Evolutionary conservation across 2,797 vertebrate species (phyloP), one percentile per base, ranked within the genome.

Genomic region (Craterocephalus amniculus): DNA sequence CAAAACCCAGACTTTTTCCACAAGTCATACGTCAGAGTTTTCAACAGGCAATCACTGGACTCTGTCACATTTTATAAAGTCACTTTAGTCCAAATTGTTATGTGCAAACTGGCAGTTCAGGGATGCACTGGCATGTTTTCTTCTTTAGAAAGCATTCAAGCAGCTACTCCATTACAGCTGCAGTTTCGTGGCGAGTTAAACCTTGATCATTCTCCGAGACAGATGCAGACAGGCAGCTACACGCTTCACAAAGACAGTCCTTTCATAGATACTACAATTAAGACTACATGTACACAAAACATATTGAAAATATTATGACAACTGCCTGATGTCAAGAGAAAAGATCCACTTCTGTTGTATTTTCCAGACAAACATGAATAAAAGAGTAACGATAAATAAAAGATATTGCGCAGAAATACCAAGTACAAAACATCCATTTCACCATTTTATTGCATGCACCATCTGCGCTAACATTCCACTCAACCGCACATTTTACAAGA

Each of bases 211-310:
- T 26, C 26, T 52, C 48, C n/a, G 0, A 38, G 35, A 52, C 61
- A 36, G 49, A 35, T 64, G 22, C 35, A 32, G 36, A 67, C 38
- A 45, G 36, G 58, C 22, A 18, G 43, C 24, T 26, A 10, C 22
- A 27, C 3, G 32, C 35, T 3, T 12, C 31, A 49, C 24, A 49
- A 59, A 51, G 38, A 29, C 56, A 59, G 31, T 1, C 8, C 32
- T 51, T 48, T 43, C 40, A n/a, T 55, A 12, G 10, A 55, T 38
- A 7, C 11, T 64, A 40, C 49, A 64, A 64, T 54, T 64, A 64
- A 6, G 35, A 35, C 6, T 14, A 22, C 38, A 13, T 65, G 35
- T 65, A 68, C 3, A 27, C 43, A 48, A 48, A 40, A 67, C 16
- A 2, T 32, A 27, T 58, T 49, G 10, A 29, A 67, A 48, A 55